Evolutionary conservation across 2,113 vertebrate species (phyloP), one percentile per base, ranked within the genome.

Genomic region (Seriola quinqueradiata): DNA sequence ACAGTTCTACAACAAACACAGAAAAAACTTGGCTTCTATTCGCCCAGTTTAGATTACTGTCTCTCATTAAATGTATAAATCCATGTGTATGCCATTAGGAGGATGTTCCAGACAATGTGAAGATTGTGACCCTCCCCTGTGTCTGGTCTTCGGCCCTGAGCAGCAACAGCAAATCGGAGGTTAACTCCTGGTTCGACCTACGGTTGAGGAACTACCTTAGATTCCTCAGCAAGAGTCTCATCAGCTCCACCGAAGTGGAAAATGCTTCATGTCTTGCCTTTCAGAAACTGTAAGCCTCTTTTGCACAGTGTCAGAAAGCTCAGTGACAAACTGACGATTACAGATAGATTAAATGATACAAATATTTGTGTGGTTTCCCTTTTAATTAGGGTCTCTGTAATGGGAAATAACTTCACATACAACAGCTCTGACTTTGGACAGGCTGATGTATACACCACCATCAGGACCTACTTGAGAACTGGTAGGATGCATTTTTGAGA

Each of bases 111-210:
- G 78, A 88, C 32, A 23, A 67, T 54, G 38, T 92, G 60, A 94
- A 65, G 75, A 72, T 8, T 54, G 57, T 44, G 67, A 91, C 66
- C 16, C 76, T 95, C 60, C 81, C 84, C 34, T 94, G 93, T 50
- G 70, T 94, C 9, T 95, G 94, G 94, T 60, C 81, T 67, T 70
- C 59, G 34, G 93, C 85, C 8, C 83, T 94, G 86, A 84, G 72
- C 46, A 87, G 84, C 64, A 75, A 67, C 4, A 81, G 12, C 44
- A 77, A 14, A 46, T 34, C 48, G 6, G 93, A 94, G 14, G 87
- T 80, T 40, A 13, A 91, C 55, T 38, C 55, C 36, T 94, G 93
- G 92, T 95, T 95, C 13, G 55, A 88, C 5, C 21, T 52, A 0
- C 71, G 70, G 4, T 81, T 93, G 46, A 87, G 36, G 21, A 77